Conservation (phyloP, 2,888 invertebrate species). For the Drosophila nr. medialis region DNA sequence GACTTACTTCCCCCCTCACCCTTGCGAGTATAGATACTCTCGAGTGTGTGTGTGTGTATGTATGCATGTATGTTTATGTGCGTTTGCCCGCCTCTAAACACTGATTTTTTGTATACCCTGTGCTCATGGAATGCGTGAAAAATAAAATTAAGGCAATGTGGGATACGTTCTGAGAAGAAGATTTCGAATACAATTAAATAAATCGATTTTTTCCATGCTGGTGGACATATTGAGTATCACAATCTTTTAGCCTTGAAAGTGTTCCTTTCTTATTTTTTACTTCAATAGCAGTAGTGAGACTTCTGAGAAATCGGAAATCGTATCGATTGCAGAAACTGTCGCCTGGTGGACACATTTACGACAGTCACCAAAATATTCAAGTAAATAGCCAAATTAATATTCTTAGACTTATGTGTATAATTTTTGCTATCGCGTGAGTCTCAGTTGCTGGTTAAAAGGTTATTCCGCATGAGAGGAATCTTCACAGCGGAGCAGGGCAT, state of each 20-base stretch:
- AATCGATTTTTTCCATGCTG: background rate
- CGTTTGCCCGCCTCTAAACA: background rate
- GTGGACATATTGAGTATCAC: background rate
- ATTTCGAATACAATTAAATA: background rate
- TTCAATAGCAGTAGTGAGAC: background rate
- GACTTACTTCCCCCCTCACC: constrained; percentile 17
- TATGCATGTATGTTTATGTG: background rate
- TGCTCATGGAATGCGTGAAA: background rate
- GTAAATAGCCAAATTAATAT: too few species aligned
- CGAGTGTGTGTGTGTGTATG: background rate
- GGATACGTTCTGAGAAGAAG: background rate
- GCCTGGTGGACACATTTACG: background rate
- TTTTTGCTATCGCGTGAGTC: background rate
- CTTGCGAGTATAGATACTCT: too few species aligned
- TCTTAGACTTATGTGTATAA: too few species aligned
- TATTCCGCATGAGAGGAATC: background rate
- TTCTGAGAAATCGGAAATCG: background rate
- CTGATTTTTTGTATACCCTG: constrained; percentile 5
- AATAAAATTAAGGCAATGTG: background rate
- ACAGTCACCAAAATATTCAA: background rate
- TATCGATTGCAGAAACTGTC: background rate
- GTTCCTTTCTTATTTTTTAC: too few species aligned
- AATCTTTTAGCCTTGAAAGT: background rate
- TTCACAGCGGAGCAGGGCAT: background rate
- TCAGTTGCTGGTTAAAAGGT: background rate